These are phyloP conservation scores for Plecturocebus donacophilus DNA, from an alignment of 2,113 vertebrate genomes.

Conservation along the genomic window DNA sequence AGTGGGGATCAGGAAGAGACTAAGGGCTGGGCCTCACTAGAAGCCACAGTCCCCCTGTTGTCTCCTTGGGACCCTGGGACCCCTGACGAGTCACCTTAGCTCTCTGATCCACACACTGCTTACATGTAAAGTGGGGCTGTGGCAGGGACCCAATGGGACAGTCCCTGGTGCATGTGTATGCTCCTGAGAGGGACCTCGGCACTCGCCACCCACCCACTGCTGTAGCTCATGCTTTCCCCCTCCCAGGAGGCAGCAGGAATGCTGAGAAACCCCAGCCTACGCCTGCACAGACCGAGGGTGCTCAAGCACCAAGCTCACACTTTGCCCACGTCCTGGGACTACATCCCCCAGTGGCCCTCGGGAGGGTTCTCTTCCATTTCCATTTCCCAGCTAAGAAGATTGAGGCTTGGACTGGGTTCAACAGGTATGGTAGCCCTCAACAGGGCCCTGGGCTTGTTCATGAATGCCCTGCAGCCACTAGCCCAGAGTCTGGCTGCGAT, in stretches of 20 bases:
- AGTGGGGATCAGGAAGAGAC: background rate
- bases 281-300: background rate
- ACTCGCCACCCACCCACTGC: background rate
- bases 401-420: background rate
- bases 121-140: background rate
- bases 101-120: background rate
- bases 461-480: background rate
- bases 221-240: background rate
- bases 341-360: background rate
- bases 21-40: background rate
- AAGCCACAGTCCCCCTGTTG: background rate
- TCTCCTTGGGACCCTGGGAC: background rate
- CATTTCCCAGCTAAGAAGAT: background rate
- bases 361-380: background rate
- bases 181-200: background rate
- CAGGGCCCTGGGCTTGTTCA: background rate
- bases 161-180: background rate
- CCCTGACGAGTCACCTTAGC: background rate
- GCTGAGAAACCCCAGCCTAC: background rate
- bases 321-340: accelerated
- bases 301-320: background rate
- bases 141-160: background rate
- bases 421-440: too few species aligned
- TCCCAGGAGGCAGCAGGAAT: background rate
- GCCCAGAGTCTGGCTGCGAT: background rate